Evolutionary conservation across 2,797 vertebrate genomes (phyloP).

Genomic region (Okamejei kenojei): DNA sequence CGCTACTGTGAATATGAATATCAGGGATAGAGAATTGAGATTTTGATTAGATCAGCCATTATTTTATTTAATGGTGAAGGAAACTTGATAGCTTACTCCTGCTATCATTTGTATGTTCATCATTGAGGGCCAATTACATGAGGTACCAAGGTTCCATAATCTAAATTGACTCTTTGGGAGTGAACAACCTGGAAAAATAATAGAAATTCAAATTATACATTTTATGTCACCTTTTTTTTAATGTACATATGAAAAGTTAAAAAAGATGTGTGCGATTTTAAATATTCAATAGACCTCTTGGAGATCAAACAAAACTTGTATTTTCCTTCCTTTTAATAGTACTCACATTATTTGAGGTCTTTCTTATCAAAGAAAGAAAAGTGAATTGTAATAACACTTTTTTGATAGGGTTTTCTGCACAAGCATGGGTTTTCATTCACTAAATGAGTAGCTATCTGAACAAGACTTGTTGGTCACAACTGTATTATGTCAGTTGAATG

Average conservation of each 20-base stretch:
- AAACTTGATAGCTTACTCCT: too few species aligned
- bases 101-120: too few species aligned
- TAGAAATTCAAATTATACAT: background rate
- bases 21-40: too few species aligned
- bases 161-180: background rate
- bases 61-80: too few species aligned
- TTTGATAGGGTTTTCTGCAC: background rate
- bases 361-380: background rate
- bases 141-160: background rate
- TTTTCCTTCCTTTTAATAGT: background rate
- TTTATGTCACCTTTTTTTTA: background rate
- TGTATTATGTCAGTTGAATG: too few species aligned
- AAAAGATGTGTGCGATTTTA: background rate
- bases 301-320: background rate
- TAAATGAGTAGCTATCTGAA: too few species aligned
- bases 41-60: too few species aligned
- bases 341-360: background rate
- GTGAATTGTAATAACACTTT: background rate
- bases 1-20: too few species aligned
- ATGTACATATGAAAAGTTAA: background rate
- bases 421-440: background rate
- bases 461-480: too few species aligned
- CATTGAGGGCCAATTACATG: too few species aligned
- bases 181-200: background rate
- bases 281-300: background rate